Conservation (phyloP, 2,797 vertebrate species). For the Streptopelia turtur region DNA sequence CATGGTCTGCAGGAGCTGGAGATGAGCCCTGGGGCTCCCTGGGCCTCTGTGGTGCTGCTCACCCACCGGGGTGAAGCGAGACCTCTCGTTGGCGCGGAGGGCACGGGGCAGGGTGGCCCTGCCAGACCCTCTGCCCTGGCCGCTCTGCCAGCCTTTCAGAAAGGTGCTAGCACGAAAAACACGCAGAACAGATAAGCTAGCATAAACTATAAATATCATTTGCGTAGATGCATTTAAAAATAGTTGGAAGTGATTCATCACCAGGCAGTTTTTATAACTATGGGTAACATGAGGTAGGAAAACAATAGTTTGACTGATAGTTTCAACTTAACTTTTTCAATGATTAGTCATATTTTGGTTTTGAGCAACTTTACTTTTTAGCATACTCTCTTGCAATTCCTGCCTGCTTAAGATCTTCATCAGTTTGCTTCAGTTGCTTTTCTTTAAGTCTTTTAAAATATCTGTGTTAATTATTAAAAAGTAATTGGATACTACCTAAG, state of each 20-base stretch:
- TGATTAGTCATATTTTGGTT: neutral
- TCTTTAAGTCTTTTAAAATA: neutral
- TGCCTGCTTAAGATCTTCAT: neutral
- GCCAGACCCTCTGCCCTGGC: neutral
- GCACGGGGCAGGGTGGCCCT: neutral
- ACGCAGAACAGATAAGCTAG: conserved; percentile 75
- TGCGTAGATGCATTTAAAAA: conserved; percentile 76
- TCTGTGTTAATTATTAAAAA: neutral
- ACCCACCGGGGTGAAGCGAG: neutral
- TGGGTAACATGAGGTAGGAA: conserved; percentile 65
- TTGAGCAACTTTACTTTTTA: neutral
- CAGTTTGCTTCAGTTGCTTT: neutral
- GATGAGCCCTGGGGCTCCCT: neutral
- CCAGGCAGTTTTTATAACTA: conserved; percentile 70
- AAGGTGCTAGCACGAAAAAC: conserved; percentile 75
- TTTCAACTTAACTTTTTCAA: conserved; percentile 26
- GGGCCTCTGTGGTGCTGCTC: neutral
- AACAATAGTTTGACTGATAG: conserved; percentile 57
- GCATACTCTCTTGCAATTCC: neutral
- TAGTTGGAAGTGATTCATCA: conserved; percentile 75
- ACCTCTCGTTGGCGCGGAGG: fast-evolving
- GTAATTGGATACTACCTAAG: neutral
- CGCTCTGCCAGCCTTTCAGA: conserved; percentile 64
- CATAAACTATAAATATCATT: conserved; percentile 78
- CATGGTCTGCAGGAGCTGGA: neutral